phyloP scores from a whole-genome alignment of 2,797 vertebrate species.

The Hemibagrus guttatus region DNA sequence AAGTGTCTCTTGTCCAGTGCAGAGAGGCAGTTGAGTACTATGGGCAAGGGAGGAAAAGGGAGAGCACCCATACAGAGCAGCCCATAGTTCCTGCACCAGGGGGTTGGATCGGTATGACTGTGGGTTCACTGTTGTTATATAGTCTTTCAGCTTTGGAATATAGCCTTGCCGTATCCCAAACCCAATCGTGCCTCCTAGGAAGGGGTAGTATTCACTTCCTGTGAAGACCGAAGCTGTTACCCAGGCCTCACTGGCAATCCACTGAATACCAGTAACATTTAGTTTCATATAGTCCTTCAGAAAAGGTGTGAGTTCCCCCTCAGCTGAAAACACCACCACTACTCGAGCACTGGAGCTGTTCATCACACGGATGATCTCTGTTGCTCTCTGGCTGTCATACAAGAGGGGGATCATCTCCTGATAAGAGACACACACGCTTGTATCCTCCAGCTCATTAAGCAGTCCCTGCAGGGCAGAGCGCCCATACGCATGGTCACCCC shows the following conservation, averaged over 20 bases:
- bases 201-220: constrained; percentile 70
- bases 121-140: constrained; percentile 68
- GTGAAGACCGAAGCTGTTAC: constrained; percentile 75
- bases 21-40: constrained; percentile 53
- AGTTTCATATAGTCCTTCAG: constrained; percentile 72
- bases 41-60: constrained; percentile 38
- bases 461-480: constrained; percentile 74
- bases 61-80: constrained; percentile 70
- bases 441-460: constrained; percentile 68
- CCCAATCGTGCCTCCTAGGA: constrained; percentile 74
- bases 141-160: constrained; percentile 68
- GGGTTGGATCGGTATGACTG: constrained; percentile 62
- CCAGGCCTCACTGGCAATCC: constrained; percentile 80
- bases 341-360: constrained; percentile 70
- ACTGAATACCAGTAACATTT: constrained; percentile 77
- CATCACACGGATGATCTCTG: constrained; percentile 74
- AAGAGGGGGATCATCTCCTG: constrained; percentile 74
- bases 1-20: constrained; percentile 68
- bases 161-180: constrained; percentile 72
- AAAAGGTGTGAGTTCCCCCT: constrained; percentile 76
- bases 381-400: constrained; percentile 64
- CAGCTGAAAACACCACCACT: constrained; percentile 75
- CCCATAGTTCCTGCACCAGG: constrained; percentile 71
- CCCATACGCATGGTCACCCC: constrained; percentile 76
- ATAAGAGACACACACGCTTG: constrained; percentile 72